A percentile compares a stretch with the other conserved stretches of the same genome.
phyloP scores from a whole-genome alignment of 2,797 vertebrate species.

The Macrochelys suwanniensis region DNA sequence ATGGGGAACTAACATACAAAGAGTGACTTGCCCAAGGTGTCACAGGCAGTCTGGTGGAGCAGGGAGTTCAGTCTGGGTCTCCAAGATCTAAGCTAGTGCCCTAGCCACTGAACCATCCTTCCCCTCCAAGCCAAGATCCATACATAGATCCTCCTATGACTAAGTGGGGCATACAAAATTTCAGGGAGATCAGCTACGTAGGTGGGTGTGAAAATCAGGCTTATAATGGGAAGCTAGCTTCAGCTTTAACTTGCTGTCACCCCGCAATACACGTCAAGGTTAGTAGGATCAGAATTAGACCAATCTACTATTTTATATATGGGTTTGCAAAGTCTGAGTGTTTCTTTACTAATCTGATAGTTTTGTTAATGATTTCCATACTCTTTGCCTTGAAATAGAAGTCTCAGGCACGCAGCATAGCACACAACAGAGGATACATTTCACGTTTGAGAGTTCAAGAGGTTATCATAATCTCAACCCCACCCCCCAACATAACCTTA shows the following conservation, averaged over 20 bases:
- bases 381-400: not conserved
- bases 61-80: not conserved
- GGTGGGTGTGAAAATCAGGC: not conserved
- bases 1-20: not conserved
- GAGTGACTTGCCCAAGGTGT: not conserved
- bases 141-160: not conserved
- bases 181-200: not conserved
- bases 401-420: not conserved
- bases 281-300: not conserved
- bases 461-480: not conserved
- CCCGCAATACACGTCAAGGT: not conserved
- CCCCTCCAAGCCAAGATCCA: not conserved
- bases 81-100: not conserved
- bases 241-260: not conserved
- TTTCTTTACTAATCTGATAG: slow-evolving; percentile 3
- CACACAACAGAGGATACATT: not conserved
- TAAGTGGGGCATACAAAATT: not conserved
- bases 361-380: not conserved
- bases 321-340: not conserved
- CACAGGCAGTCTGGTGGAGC: not conserved
- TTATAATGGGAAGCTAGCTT: not conserved
- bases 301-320: not conserved
- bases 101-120: not conserved
- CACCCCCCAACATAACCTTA: not conserved
- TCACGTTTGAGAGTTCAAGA: not conserved